Base-by-base conservation (phyloP, 2,113 vertebrate genomes). In the Hepsetus odoe region DNA sequence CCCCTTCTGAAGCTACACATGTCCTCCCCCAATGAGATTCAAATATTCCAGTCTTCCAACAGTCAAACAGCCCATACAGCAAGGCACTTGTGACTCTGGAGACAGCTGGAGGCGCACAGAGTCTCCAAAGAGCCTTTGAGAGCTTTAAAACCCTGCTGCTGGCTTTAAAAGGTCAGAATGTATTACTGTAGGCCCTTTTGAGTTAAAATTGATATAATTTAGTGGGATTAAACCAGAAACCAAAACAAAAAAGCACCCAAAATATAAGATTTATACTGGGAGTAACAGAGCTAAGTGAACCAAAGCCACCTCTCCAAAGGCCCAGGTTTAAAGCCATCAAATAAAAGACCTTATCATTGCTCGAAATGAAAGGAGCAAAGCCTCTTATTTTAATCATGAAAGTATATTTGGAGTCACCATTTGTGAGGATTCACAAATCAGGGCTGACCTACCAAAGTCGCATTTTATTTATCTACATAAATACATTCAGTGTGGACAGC, bases 11-110 rank as follows among this genome's bases (percentile, higher is more conserved):
- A 0, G 80, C 79, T 61, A 9, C 76, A 49, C 18, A 56, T 16
- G 16, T 69, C 55, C 71, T 83, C 90, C 91, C 91, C 90, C 87
- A 80, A 56, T 82, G 18, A 7, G 70, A 88, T 87, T 55, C 69
- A 89, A 83, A 88, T 92, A 85, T 89, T 88, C 35, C 83, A 87
- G 86, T 65, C 88, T 90, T 86, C 78, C 87, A 87, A 55, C 69
- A 86, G 85, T 83, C 83, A 72, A 76, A 86, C 82, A 87, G 81
- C 69, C 85, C 51, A 81, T 77, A 86, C 86, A 80, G 82, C 82
- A 38, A 2, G 5, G 20, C 76, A 55, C 55, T 83, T 86, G 84
- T 85, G 59, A 64, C 65, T 75, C 18, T 72, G 82, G 75, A 88
- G 86, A 84, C 88, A 90, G 72, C 88, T 82, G 80, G 78, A 74